These are phyloP conservation scores for Seriola quinqueradiata DNA, from an alignment of 2,113 vertebrate species.

Conservation along the genomic window DNA sequence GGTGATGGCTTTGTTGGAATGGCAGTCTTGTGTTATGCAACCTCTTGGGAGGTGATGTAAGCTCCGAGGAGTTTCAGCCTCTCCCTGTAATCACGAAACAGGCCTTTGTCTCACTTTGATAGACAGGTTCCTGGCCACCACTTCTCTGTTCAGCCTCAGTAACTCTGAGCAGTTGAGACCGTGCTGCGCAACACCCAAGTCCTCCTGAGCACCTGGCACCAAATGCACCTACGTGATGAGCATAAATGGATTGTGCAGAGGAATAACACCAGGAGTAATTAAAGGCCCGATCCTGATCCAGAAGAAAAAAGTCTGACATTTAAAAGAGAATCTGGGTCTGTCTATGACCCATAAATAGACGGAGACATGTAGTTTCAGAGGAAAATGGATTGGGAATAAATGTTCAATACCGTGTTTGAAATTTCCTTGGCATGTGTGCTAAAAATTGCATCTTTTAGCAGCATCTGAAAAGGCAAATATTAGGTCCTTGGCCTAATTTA, in stretches of 20 bases:
- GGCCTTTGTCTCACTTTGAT: slow-evolving; percentile 76
- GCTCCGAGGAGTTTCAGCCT: slow-evolving; percentile 77
- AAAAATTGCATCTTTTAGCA: slow-evolving; percentile 37
- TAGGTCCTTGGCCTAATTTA: slow-evolving; percentile 49
- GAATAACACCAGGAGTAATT: slow-evolving; percentile 19
- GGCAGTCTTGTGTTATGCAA: slow-evolving; percentile 71
- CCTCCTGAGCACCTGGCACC: slow-evolving; percentile 40
- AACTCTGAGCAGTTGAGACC: slow-evolving; percentile 23
- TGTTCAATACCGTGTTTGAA: background rate
- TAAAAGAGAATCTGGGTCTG: slow-evolving; percentile 20
- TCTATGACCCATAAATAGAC: slow-evolving; percentile 31
- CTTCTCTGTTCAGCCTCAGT: slow-evolving; percentile 46
- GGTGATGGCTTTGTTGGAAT: slow-evolving; percentile 66
- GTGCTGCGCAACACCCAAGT: slow-evolving; percentile 30
- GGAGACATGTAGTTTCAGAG: slow-evolving; percentile 11
- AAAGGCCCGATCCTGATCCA: slow-evolving; percentile 7
- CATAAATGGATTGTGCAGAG: slow-evolving; percentile 27
- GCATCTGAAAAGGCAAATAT: slow-evolving; percentile 35
- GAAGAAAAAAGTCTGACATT: slow-evolving; percentile 18
- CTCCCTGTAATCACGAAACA: slow-evolving; percentile 77
- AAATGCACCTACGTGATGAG: slow-evolving; percentile 20
- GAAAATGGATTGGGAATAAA: slow-evolving; percentile 43
- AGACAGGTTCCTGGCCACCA: slow-evolving; percentile 69
- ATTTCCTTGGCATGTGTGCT: slow-evolving; percentile 36
- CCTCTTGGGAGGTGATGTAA: slow-evolving; percentile 77